phyloP scores from a whole-genome alignment of 2,797 vertebrate genomes.

The Peromyscus eremicus region DNA sequence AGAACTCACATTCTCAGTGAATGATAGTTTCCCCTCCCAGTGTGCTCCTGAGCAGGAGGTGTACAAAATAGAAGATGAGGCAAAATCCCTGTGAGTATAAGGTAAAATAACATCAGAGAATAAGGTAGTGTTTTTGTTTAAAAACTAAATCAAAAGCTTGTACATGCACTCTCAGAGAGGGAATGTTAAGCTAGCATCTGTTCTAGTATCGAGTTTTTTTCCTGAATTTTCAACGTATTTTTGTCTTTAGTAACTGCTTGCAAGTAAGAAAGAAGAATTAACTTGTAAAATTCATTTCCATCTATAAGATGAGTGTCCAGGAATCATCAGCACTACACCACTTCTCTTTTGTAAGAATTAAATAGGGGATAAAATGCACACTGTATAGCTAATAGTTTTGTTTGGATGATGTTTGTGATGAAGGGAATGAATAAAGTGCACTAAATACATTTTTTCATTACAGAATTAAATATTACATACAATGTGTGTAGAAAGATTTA shows the following conservation, averaged over 20 bases:
- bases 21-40: conserved; percentile 35
- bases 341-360: background rate
- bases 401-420: background rate
- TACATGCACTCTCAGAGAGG: background rate
- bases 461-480: background rate
- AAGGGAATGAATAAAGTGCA: background rate
- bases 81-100: background rate
- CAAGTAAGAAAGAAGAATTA: background rate
- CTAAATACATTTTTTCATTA: background rate
- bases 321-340: background rate
- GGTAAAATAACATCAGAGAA: conserved; percentile 46
- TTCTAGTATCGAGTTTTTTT: background rate
- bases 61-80: background rate
- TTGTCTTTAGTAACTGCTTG: background rate
- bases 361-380: background rate
- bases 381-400: background rate
- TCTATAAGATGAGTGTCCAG: background rate
- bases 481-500: background rate
- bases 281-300: background rate
- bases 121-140: conserved; percentile 51
- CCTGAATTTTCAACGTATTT: background rate
- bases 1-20: conserved; percentile 6
- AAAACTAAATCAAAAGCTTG: conserved; percentile 48
- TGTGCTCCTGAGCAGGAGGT: background rate
- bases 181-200: background rate